These are phyloP conservation scores for Invenusta paracnida DNA, from an alignment of 2,888 invertebrate species.

Conservation along the genomic window DNA sequence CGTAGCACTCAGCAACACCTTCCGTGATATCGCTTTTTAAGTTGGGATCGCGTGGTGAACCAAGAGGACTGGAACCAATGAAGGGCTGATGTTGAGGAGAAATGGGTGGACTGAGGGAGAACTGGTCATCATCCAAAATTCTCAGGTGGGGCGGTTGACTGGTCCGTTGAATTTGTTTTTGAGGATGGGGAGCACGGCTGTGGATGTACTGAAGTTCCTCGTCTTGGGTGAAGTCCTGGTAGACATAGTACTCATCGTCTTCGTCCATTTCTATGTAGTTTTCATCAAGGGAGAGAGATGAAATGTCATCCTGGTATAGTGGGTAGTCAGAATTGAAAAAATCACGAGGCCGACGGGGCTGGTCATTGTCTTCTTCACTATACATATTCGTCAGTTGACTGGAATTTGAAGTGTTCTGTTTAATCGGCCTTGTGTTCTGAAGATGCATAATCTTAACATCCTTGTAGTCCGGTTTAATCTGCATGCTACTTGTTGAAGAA, in stretches of 20 bases:
- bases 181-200: neutral
- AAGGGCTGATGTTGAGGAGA: neutral
- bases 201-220: neutral
- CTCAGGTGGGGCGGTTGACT: neutral
- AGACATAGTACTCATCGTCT: neutral
- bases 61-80: neutral
- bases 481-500: neutral
- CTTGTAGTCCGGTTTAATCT: neutral
- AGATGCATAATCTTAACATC: slow-evolving; percentile 10
- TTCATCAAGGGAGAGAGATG: neutral
- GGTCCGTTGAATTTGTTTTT: neutral
- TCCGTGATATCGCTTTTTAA: too few species aligned
- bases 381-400: neutral
- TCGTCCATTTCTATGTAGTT: neutral
- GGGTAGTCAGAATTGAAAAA: neutral
- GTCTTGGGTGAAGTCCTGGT: neutral
- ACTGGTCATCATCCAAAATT: neutral
- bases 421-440: neutral
- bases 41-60: neutral
- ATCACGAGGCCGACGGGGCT: neutral
- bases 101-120: neutral
- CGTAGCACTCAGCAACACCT: neutral
- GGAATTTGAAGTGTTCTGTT: neutral
- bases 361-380: too few species aligned
- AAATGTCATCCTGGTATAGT: neutral